Percentiles rank a stretch among this genome's conserved stretches.
Conservation (phyloP, 2,888 invertebrate species). For the Eupeodes latifasciatus region DNA sequence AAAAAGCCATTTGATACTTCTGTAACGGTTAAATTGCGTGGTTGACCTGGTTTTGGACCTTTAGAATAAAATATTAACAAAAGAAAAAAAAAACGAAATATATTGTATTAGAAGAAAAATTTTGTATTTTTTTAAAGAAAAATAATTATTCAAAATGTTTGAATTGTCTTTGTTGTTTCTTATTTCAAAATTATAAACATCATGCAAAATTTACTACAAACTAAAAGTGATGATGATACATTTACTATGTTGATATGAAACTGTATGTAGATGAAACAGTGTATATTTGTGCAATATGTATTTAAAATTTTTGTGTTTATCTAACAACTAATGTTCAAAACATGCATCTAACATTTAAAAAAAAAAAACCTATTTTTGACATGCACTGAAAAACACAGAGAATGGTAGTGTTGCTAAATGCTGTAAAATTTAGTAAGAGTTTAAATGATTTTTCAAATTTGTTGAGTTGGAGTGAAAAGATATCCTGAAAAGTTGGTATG, state of each 20-base stretch:
- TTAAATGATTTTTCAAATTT: too few relatives aligned
- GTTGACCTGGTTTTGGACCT: slow-evolving; percentile 97
- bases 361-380: not conserved
- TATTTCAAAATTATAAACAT: not conserved
- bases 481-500: too few relatives aligned
- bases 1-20: slow-evolving; percentile 95
- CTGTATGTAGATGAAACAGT: not conserved
- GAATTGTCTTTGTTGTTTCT: not conserved
- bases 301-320: not conserved
- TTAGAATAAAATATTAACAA: slow-evolving; percentile 5
- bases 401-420: too few relatives aligned
- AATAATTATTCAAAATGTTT: not conserved
- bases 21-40: slow-evolving; percentile 94
- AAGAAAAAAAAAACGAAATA: not conserved
- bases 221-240: not conserved
- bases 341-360: not conserved
- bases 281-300: not conserved
- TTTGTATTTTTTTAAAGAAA: not conserved
- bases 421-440: too few relatives aligned
- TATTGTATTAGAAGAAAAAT: not conserved
- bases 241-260: not conserved
- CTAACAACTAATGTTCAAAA: not conserved
- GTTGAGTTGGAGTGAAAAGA: too few relatives aligned
- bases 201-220: not conserved
- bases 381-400: not conserved